Evolutionary conservation across 1,140 invertebrate species (phyloP), one percentile per base, ranked within the genome.

Genomic region (Pemphigus obesinymphae): DNA sequence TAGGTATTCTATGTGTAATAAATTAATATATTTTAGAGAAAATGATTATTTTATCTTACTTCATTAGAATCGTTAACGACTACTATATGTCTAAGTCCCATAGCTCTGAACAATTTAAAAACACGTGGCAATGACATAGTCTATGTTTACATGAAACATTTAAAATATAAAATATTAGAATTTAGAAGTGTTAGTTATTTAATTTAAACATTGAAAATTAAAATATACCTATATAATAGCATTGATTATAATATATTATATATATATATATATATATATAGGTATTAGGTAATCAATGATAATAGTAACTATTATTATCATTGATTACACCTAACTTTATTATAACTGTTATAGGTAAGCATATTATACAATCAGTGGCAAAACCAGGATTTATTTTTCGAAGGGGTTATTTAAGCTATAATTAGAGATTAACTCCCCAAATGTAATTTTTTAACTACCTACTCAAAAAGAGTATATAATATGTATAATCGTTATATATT

Each of bases 51-150:
- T 31, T 61, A 20, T 29, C 3, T 72, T 86, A 96, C 94, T 86
- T 94, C 91, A 88, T 98, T 97, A 26, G 91, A 90, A 86, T 97
- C 94, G 88, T 98, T 95, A 1, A 98, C 91, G 26, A 99, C 96
- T 70, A 96, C 91, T 84, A 99, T 88, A 88, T 99, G 97, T 11
- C 98, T 88, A 72, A 99, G 88, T 5, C 97, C 98, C 17, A 99
- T 88, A 23, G 94, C 96, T 84, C 97, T 89, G 87, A 99, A 99
- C 29, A 98, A 88, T 81, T 92, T 89, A 86, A 99, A 99, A 84
- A 97, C 92, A 83, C 96, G 90, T 68, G 95, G 95, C 81, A 99
- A 89, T 5, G 96, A 96, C 63, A 96, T 92, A 84, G 90, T 92
- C 91, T 95, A 88, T 91, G 91, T 84, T 84, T n/a, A n/a, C n/a